Evolutionary conservation across 2,797 vertebrate species (phyloP), one percentile per base, ranked within the genome.

Genomic region (Huso huso): DNA sequence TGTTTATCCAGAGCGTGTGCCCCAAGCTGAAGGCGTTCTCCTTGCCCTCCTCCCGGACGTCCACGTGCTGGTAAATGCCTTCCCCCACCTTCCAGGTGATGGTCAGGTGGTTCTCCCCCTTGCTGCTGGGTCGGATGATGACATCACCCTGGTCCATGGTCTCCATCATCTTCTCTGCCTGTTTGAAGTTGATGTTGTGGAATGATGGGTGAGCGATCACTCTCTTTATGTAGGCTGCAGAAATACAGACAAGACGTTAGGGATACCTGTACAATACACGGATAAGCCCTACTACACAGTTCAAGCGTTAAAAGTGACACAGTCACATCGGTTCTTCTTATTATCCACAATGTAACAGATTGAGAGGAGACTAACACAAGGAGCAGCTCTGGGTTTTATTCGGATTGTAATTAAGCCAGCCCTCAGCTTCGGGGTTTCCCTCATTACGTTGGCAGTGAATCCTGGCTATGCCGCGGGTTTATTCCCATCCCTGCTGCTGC

Each of bases 81-180:
- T 98, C 96, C 0, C 90, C 93, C 80, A 99, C 95, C 75, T 99
- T 99, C 97, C 97, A 99, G 61, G 96, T 99, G 76, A 99, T 95
- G 0, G 97, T 99, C 55, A 99, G 87, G 67, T 99, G 97, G 80
- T 97, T 98, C 75, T 97, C 95, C 2, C 96, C 97, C 75, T 99
- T 99, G 87, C 97, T 99, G 81, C 97, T 99, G 1, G 96, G 96
- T 49, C 97, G 87, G 76, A 99, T 98, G 68, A 99, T 94, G 73
- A 98, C 88, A 10, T 99, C 97, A 55, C 97, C 96, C 82, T 98
- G 96, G 86, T 99, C 97, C 90, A 99, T 90, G 11, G 93, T 90
- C 83, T 98, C 97, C 96, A 99, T 99, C 96, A 99, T 98, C 82
- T 97, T 98, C 87, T 99, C 97, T 0, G 97, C 95, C 87, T 99